phyloP scores from a whole-genome alignment of 30 jellyfish, hydroid and myxozoan species.

The Aurelia aurita complex sp. Pacific region DNA sequence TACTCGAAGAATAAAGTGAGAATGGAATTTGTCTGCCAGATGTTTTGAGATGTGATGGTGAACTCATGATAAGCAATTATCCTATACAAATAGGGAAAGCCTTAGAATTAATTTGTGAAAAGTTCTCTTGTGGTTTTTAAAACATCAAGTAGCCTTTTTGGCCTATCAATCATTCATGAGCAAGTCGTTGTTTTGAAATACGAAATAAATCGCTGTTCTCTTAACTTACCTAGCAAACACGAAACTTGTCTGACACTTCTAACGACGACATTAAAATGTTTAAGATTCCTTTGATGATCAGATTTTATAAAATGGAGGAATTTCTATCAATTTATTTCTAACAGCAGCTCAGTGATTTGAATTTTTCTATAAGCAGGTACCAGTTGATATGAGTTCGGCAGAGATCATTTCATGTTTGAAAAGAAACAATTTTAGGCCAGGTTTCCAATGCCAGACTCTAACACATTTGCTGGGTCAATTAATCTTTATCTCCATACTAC shows the following conservation, averaged over 20 bases:
- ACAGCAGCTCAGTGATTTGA: neutral
- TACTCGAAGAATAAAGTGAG: no score
- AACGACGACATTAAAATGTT: no score
- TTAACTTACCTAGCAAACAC: conserved; percentile 12
- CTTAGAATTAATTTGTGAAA: neutral
- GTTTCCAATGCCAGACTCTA: neutral
- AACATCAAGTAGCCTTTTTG: conserved; percentile 65
- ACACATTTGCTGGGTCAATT: no score
- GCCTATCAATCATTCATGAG: conserved; percentile 58
- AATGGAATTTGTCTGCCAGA: no score
- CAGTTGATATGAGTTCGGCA: conserved; percentile 53
- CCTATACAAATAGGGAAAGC: neutral
- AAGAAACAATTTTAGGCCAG: conserved; percentile 21
- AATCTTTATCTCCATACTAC: no score
- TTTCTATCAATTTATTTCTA: neutral
- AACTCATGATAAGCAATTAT: neutral
- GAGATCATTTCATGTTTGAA: conserved; percentile 52
- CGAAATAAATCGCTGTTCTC: conserved; percentile 54
- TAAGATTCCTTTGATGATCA: no score
- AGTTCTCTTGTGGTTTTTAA: neutral
- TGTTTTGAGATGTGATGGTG: no score
- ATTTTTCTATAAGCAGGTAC: conserved; percentile 53
- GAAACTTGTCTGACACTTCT: neutral
- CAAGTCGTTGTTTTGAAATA: conserved; percentile 33
- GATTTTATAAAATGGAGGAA: no score